phyloP scores from a whole-genome alignment of 2,113 vertebrate species.

The Papio anubis region DNA sequence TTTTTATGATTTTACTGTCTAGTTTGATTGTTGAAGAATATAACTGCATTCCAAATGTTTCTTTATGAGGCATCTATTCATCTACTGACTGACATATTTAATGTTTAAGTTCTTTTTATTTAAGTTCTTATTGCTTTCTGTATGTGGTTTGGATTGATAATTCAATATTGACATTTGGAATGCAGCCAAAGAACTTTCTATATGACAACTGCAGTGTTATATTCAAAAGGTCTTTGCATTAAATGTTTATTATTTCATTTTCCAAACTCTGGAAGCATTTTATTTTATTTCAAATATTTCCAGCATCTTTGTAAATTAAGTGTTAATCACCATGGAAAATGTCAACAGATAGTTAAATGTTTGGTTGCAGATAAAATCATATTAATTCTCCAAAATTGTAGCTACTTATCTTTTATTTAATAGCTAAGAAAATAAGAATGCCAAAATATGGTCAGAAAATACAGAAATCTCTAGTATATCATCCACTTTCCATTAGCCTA shows the following conservation, averaged over 20 bases:
- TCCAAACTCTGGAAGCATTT: constrained; percentile 71
- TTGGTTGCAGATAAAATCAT: constrained; percentile 83
- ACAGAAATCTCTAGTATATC: constrained; percentile 77
- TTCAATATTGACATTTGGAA: constrained; percentile 82
- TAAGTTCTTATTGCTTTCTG: constrained; percentile 64
- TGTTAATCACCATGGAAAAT: constrained; percentile 85
- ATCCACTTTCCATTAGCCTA: constrained; percentile 77
- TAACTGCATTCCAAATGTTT: constrained; percentile 32
- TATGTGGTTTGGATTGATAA: constrained; percentile 70
- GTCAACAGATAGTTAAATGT: constrained; percentile 85
- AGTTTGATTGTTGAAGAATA: constrained; percentile 30
- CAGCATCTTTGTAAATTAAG: constrained; percentile 82
- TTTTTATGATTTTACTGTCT: constrained; percentile 44
- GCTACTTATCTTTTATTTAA: constrained; percentile 83
- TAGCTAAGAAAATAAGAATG: constrained; percentile 82
- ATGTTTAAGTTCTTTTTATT: constrained; percentile 69
- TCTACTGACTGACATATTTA: constrained; percentile 58
- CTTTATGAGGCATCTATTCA: constrained; percentile 4
- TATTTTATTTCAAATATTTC: constrained; percentile 83
- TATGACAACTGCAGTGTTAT: constrained; percentile 72
- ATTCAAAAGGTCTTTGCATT: constrained; percentile 74
- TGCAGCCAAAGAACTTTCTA: constrained; percentile 72
- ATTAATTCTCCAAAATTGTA: constrained; percentile 82
- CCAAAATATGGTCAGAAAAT: constrained; percentile 79
- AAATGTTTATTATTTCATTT: constrained; percentile 74